A percentile compares a stretch with the other conserved stretches of the same genome.
phyloP scores from a whole-genome alignment of 2,113 vertebrate genomes.

The Myrmecobius fasciatus region DNA sequence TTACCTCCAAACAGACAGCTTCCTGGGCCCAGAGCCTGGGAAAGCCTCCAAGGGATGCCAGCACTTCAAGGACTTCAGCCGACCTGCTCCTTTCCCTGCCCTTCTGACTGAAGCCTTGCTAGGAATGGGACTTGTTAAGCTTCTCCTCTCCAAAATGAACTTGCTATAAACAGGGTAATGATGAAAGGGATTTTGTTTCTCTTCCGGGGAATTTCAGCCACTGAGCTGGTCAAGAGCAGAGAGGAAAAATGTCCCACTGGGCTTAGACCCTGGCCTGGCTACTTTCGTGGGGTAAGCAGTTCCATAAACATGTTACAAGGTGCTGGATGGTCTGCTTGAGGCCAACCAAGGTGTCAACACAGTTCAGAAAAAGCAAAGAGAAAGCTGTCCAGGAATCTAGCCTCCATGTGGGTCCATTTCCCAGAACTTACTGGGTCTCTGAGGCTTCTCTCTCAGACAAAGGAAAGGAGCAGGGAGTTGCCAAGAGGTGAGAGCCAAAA shows the following conservation, averaged over 20 bases:
- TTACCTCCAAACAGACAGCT: background rate
- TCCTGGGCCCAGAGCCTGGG: background rate
- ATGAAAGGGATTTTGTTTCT: conserved; percentile 39
- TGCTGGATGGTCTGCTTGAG: background rate
- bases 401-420: background rate
- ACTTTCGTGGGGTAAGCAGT: background rate
- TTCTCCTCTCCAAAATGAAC: background rate
- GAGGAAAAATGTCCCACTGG: background rate
- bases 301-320: background rate
- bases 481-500: background rate
- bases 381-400: background rate
- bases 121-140: background rate
- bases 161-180: conserved; percentile 35
- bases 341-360: background rate
- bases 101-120: background rate
- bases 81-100: background rate
- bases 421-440: background rate
- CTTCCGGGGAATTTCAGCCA: background rate
- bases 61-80: background rate
- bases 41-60: background rate
- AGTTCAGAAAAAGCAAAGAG: background rate
- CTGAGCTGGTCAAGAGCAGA: fast-evolving
- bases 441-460: background rate
- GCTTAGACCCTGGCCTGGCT: fast-evolving
- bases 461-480: background rate